These are phyloP conservation scores for Philereme vetulata DNA, from an alignment of 2,888 invertebrate genomes.

Conservation along the genomic window DNA sequence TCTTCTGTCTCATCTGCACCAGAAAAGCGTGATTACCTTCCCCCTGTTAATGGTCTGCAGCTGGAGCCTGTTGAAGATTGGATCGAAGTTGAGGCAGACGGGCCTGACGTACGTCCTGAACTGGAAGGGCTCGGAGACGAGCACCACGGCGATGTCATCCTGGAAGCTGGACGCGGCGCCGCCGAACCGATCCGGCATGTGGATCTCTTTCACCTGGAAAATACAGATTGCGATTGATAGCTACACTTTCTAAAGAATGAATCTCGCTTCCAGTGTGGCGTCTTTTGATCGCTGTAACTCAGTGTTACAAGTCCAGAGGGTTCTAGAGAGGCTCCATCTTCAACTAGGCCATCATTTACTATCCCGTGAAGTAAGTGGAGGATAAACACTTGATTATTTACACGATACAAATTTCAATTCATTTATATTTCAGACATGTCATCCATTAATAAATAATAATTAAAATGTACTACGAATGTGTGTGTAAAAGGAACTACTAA, in stretches of 20 bases:
- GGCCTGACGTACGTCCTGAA: slow-evolving; percentile 73
- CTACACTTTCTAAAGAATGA: neutral
- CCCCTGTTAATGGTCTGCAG: slow-evolving; percentile 45
- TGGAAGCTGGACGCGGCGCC: slow-evolving; percentile 79
- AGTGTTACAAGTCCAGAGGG: neutral
- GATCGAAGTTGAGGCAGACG: slow-evolving; percentile 73
- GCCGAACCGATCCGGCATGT: slow-evolving; percentile 70
- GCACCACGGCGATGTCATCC: slow-evolving; percentile 81
- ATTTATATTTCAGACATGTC: too few species aligned
- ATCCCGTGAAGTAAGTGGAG: too few species aligned
- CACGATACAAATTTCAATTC: too few species aligned
- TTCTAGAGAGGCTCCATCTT: too few species aligned
- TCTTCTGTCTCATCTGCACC: too few species aligned
- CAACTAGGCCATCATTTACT: too few species aligned
- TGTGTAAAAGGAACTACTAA: too few species aligned
- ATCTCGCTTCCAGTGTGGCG: too few species aligned
- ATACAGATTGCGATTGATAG: neutral
- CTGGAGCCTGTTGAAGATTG: slow-evolving; percentile 49
- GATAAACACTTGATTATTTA: too few species aligned
- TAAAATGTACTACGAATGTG: too few species aligned
- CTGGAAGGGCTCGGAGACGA: slow-evolving; percentile 60
- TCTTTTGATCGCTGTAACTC: neutral
- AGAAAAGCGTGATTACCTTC: slow-evolving; percentile 35
- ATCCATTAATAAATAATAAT: too few species aligned
- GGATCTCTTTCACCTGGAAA: slow-evolving; percentile 61